These are phyloP conservation scores for Caenorhabditis remanei DNA, from an alignment of 1,140 invertebrate genomes.

Conservation along the genomic window DNA sequence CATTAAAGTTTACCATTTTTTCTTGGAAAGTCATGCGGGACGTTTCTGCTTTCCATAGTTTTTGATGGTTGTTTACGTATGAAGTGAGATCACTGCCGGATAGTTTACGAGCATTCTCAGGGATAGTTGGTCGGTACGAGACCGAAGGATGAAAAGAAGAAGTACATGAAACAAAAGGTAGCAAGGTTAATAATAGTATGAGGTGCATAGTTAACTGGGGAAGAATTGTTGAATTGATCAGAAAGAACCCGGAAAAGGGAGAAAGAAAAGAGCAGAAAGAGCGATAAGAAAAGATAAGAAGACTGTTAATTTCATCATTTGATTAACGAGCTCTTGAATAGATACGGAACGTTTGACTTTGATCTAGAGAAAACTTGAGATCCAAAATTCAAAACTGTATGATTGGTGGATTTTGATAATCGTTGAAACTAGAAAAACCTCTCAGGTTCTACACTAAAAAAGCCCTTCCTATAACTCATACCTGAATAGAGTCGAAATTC, in stretches of 20 bases:
- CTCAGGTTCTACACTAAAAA: neutral
- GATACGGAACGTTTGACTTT: neutral
- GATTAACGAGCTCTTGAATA: neutral
- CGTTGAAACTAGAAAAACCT: neutral
- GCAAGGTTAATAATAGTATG: neutral
- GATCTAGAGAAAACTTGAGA: neutral
- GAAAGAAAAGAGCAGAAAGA: neutral
- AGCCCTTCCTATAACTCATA: too few species aligned
- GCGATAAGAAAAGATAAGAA: constrained; percentile 34
- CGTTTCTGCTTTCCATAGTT: constrained; percentile 34
- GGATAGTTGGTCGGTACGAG: neutral
- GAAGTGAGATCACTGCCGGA: constrained; percentile 15
- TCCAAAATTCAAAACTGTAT: too few species aligned
- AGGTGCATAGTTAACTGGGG: neutral
- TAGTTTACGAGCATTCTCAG: neutral
- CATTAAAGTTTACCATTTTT: constrained; percentile 11
- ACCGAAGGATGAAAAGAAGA: neutral
- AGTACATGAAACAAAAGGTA: neutral
- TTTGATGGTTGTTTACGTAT: constrained; percentile 18
- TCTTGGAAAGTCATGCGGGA: constrained; percentile 47
- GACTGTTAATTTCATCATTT: constrained; percentile 4
- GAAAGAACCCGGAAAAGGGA: constrained; percentile 18
- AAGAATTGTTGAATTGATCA: neutral
- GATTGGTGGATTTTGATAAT: too few species aligned
- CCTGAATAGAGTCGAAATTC: too few species aligned